Base-by-base conservation (phyloP, 2,113 vertebrate genomes). In the Mormyrus lacerda region DNA sequence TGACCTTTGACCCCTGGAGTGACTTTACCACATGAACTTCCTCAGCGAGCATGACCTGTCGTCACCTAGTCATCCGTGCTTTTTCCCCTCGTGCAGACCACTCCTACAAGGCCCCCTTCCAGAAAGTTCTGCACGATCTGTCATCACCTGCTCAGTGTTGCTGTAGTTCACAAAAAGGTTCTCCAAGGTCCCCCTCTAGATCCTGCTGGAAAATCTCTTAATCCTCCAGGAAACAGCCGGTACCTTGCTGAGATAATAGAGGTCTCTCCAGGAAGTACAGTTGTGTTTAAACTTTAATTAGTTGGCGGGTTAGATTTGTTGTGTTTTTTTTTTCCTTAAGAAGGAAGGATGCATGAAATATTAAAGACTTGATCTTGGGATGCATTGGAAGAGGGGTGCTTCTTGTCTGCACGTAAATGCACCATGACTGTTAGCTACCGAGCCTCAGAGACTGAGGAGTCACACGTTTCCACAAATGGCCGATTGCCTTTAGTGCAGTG, bases 281-380 rank as follows among this genome's bases (percentile, higher is more conserved):
- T 93, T 87, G 88, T 91, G 1, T 91, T 94, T 94, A 92, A 94
- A 92, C 65, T 93, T 93, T 94, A 92, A 94, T 93, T 90, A 89
- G 79, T 79, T 35, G 19, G 39, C 88, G 27, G 87, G 92, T 93
- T 91, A 79, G 91, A 91, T 90, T 89, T 92, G 85, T 39, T 35
- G 69, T 39, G 10, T 69, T 92, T 88, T 91, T 92, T 91, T 92
- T 93, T 91, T 88, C 45, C 65, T 55, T 61, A 85, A 90, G 88
- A 85, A 35, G 76, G 91, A 90, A 91, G 91, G 90, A 91, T 87
- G 90, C 17, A 87, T 92, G 76, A 88, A 87, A 90, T 89, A 91
- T 92, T 90, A 17, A 93, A 90, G 79, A 4, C n/a, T 76, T 88
- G 87, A 92, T 91, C 65, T 21, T 24, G 51, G 61, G 90, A 86